Conservation (phyloP, 2,113 vertebrate genomes). For the Percopsis transmontana region DNA sequence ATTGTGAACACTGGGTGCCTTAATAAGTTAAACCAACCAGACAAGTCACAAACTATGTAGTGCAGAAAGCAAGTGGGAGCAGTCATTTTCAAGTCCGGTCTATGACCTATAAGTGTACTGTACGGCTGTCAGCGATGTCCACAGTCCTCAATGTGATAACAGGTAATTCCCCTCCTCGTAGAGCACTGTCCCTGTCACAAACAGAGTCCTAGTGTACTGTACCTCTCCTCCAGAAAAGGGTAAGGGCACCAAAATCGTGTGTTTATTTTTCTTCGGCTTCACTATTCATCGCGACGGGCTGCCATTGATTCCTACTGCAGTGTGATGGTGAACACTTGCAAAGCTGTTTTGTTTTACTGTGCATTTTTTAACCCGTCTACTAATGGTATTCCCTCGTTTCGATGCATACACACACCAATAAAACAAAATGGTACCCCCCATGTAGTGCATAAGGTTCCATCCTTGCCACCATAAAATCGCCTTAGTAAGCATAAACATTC, state of each 20-base stretch:
- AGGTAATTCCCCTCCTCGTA: conserved; percentile 36
- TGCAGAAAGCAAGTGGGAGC: conserved; percentile 35
- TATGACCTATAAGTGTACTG: conserved; percentile 34
- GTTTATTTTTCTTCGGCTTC: conserved; percentile 43
- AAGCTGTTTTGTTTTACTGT: conserved; percentile 44
- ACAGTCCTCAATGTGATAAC: conserved; percentile 23
- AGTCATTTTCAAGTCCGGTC: conserved; percentile 22
- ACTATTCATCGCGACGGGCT: conserved; percentile 65
- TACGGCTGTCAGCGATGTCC: conserved; percentile 38
- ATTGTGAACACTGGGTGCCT: conserved; percentile 22
- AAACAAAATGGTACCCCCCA: conserved; percentile 29
- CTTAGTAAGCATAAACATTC: conserved; percentile 29
- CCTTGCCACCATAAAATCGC: conserved; percentile 31
- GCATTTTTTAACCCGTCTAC: conserved; percentile 49
- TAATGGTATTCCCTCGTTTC: conserved; percentile 53
- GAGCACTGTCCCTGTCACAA: conserved; percentile 49
- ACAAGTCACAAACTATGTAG: conserved; percentile 7
- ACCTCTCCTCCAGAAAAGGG: conserved; percentile 6
- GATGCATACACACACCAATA: conserved; percentile 22
- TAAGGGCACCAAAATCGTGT: not conserved
- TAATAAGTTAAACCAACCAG: not conserved
- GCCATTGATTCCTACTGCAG: conserved; percentile 59
- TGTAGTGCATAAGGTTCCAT: conserved; percentile 19
- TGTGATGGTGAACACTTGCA: conserved; percentile 51
- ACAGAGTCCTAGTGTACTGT: conserved; percentile 39